Conservation (phyloP, 2,113 vertebrate species). For the Caloenas nicobarica region DNA sequence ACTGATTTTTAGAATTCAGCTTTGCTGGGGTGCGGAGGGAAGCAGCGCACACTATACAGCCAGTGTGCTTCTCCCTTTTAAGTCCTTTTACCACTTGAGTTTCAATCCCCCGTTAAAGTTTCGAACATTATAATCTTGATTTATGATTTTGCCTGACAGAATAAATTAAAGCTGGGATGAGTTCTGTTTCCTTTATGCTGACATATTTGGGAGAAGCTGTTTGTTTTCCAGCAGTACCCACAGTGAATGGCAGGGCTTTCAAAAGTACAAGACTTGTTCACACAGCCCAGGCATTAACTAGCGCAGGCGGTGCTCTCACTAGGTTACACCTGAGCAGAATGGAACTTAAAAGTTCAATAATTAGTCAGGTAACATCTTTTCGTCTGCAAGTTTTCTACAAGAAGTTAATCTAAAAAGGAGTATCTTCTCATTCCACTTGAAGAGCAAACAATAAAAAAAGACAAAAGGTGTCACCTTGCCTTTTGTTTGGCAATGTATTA, state of each 20-base stretch:
- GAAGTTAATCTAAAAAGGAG: constrained; percentile 16
- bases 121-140: not conserved
- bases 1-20: not conserved
- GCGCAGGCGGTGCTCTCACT: not conserved
- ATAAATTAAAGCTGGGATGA: not conserved
- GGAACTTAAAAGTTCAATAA: not conserved
- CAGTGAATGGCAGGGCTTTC: not conserved
- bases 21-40: not conserved
- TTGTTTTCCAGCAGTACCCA: not conserved
- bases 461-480: constrained; percentile 34
- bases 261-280: not conserved
- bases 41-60: not conserved
- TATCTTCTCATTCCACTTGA: not conserved
- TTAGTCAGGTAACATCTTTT: constrained; percentile 14
- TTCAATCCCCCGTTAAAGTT: not conserved
- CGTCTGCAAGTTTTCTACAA: not conserved
- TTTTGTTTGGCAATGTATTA: not conserved
- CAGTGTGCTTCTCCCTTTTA: not conserved
- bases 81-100: not conserved
- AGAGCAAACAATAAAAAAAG: constrained; percentile 6
- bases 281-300: not conserved
- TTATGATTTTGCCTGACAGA: not conserved
- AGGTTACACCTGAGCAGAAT: not conserved
- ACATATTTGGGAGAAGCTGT: not conserved
- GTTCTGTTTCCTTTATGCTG: not conserved